phyloP scores from a whole-genome alignment of 2,888 invertebrate genomes.

The Mesoligia furuncula region DNA sequence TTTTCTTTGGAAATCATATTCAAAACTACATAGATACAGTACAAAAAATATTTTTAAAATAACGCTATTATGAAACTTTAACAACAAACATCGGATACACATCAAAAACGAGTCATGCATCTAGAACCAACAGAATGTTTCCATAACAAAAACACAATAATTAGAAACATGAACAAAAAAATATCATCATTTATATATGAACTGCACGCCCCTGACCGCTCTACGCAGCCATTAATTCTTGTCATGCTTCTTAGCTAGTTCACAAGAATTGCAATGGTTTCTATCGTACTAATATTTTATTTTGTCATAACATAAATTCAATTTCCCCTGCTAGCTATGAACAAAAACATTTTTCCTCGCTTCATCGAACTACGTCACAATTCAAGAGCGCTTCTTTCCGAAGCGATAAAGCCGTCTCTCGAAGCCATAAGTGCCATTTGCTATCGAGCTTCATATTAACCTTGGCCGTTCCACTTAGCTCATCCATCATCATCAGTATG shows the following conservation, averaged over 20 bases:
- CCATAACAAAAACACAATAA: not conserved
- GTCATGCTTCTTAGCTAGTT: not conserved
- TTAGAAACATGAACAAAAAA: not conserved
- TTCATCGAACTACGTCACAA: slow-evolving; percentile 22
- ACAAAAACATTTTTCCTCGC: not conserved
- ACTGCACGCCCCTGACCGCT: not conserved
- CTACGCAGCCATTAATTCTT: not conserved
- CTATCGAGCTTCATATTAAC: slow-evolving; percentile 31
- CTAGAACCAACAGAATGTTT: not conserved
- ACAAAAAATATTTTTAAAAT: not conserved
- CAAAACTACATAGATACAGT: not conserved
- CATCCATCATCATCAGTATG: slow-evolving; percentile 57
- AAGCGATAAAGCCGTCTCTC: slow-evolving; percentile 21
- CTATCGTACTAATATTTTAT: not conserved
- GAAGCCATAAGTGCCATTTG: slow-evolving; percentile 21
- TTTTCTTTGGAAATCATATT: too few relatives aligned
- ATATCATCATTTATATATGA: not conserved
- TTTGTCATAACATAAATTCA: not conserved
- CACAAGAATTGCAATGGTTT: not conserved
- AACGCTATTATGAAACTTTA: not conserved
- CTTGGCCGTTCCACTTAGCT: slow-evolving; percentile 39
- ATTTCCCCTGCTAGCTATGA: not conserved
- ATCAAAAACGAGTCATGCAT: not conserved
- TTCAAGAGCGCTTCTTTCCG: slow-evolving; percentile 22
- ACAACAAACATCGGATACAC: not conserved